These are phyloP conservation scores for Chlorops oryzae DNA, from an alignment of 1,140 invertebrate species.

Conservation along the genomic window DNA sequence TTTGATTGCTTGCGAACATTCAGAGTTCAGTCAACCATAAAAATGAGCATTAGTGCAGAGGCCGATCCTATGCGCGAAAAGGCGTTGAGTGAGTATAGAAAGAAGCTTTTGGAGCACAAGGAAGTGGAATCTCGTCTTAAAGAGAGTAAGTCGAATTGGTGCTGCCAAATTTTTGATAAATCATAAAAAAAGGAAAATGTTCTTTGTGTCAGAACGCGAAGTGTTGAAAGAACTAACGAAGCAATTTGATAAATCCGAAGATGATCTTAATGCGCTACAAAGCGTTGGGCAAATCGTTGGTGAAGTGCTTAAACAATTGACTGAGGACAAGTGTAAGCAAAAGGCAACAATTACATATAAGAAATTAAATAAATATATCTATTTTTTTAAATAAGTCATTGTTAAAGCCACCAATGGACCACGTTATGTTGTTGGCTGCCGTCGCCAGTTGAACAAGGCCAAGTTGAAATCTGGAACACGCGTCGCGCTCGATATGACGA, in stretches of 20 bases:
- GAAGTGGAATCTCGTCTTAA: conserved; percentile 89
- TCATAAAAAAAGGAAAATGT: no score
- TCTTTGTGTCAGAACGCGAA: conserved; percentile 91
- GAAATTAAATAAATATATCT: no score
- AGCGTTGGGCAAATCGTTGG: conserved; percentile 99
- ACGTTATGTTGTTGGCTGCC: conserved; percentile 31
- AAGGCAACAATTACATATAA: no score
- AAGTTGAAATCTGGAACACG: conserved; percentile 28
- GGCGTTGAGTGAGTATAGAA: conserved; percentile 81
- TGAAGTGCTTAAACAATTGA: conserved; percentile 95
- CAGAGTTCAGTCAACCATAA: no score
- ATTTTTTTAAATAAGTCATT: no score
- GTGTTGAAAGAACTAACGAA: conserved; percentile 92
- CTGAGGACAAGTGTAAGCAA: conserved; percentile 99
- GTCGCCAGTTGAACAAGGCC: conserved; percentile 27
- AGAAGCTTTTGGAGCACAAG: conserved; percentile 92
- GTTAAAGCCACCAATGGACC: conserved; percentile 31
- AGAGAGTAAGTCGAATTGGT: no score
- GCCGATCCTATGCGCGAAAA: no score
- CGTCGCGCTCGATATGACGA: conserved; percentile 30
- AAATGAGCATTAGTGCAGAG: no score
- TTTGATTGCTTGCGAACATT: no score
- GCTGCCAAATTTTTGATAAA: no score
- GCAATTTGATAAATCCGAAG: conserved; percentile 98
- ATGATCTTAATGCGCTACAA: conserved; percentile 96